Evolutionary conservation across 2,797 vertebrate genomes (phyloP).

Genomic region (Squalus acanthias): DNA sequence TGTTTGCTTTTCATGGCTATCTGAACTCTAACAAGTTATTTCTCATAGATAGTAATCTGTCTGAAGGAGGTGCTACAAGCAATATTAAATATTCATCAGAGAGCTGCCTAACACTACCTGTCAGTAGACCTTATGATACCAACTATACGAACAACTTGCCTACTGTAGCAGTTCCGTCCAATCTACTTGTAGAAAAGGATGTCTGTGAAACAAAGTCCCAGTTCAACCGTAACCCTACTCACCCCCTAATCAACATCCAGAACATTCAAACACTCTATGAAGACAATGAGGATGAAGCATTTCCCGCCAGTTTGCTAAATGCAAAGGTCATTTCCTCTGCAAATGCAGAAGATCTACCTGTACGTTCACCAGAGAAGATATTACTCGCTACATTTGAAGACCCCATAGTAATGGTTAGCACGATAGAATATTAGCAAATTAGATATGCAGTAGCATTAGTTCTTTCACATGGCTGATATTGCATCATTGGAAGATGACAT

Average conservation of each 20-base stretch:
- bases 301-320: constrained; percentile 46
- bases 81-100: constrained; percentile 58
- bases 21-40: constrained; percentile 36
- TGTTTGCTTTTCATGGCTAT: neutral
- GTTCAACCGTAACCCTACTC: constrained; percentile 62
- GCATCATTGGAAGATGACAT: constrained; percentile 17
- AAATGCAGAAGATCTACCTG: constrained; percentile 56
- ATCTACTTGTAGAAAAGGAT: constrained; percentile 50
- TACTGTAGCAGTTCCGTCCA: constrained; percentile 46
- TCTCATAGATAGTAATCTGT: constrained; percentile 51
- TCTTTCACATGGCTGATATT: neutral
- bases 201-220: constrained; percentile 56
- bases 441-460: constrained; percentile 19
- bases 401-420: constrained; percentile 61
- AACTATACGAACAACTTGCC: constrained; percentile 58
- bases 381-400: constrained; percentile 64
- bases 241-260: constrained; percentile 64
- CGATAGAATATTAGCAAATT: constrained; percentile 60
- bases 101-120: constrained; percentile 52
- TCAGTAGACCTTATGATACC: constrained; percentile 55
- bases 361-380: constrained; percentile 63
- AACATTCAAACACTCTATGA: constrained; percentile 69
- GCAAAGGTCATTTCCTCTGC: constrained; percentile 48
- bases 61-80: constrained; percentile 52
- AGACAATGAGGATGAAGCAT: constrained; percentile 58